Conservation (phyloP, 2,888 invertebrate species). For the Thymelicus lineola region DNA sequence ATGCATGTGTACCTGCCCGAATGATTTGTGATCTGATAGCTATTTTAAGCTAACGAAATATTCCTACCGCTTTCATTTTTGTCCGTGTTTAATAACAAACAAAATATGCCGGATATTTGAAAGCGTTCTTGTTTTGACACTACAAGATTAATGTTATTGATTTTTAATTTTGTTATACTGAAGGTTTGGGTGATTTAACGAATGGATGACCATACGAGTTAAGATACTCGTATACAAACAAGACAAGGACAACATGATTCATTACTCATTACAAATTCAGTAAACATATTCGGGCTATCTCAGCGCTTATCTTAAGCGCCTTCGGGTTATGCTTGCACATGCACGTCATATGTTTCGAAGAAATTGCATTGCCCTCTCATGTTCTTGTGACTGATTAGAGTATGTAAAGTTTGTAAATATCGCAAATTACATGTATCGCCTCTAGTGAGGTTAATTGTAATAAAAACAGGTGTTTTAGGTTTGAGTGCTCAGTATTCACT, state of each 20-base stretch:
- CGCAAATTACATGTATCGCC: not conserved
- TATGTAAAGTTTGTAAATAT: constrained; percentile 1
- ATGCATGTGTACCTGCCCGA: constrained; percentile 62
- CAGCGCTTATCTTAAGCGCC: constrained; percentile 37
- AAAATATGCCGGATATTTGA: constrained; percentile 67
- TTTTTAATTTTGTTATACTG: constrained; percentile 54
- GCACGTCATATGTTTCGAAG: constrained; percentile 36
- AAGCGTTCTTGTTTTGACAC: constrained; percentile 65
- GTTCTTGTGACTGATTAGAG: constrained; percentile 25
- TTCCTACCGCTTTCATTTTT: constrained; percentile 75
- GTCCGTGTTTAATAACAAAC: constrained; percentile 70
- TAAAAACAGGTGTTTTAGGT: no score
- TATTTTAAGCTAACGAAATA: constrained; percentile 77
- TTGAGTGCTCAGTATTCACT: no score
- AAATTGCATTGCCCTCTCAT: constrained; percentile 33
- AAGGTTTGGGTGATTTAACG: constrained; percentile 36
- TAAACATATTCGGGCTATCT: constrained; percentile 39
- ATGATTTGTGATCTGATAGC: constrained; percentile 76
- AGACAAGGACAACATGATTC: constrained; percentile 31
- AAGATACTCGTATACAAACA: constrained; percentile 22
- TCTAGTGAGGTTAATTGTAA: no score
- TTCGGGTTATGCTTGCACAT: constrained; percentile 34
- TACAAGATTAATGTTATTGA: constrained; percentile 68
- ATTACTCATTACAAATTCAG: constrained; percentile 37
- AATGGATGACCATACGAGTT: constrained; percentile 18